Base-by-base conservation (phyloP, 2,888 invertebrate genomes). In the Cosmia pyralina region DNA sequence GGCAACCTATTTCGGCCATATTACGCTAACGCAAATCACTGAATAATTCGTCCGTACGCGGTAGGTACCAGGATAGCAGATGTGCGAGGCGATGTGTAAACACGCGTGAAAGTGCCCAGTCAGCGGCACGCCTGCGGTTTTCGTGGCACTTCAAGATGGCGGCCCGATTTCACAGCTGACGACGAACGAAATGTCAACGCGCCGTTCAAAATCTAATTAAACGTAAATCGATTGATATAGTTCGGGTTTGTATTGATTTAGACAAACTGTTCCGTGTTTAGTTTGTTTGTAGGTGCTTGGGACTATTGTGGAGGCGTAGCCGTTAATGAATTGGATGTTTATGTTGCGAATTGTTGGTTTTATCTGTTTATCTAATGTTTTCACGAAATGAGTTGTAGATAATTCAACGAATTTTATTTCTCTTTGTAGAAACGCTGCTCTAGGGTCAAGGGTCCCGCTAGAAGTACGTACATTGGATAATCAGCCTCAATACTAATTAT, bases 61-160 rank as follows among this genome's bases (percentile, higher is more conserved):
- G 59, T 71, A 55, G 78, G 76, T 82, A 82, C 82, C 69, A 82
- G 83, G 83, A 79, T 57, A 57, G 81, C 81, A 80, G 69, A 81
- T 77, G 76, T 80, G 75, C 78, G 75, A 78, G 78, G 84, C 77
- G 62, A 79, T 83, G 85, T 85, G 85, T 84, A 85, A 88, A 87
- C 87, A 81, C 78, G 85, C 86, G 86, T 87, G 85, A 86, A 86
- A 88, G 87, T 85, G 85, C 75, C 80, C 87, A 83, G 87, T 86
- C 87, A 87, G 72, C 84, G 80, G 82, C 88, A 88, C 85, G 87
- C 84, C 79, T 88, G 89, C 81, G 90, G 89, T 89, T 88, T 85
- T 81, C 82, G 77, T 85, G 86, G 83, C 81, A 85, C 79, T 80
- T 75, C 89, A 90, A 90, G 87, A 90, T 90, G 90, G 90, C 87